Conservation (phyloP, 2,797 vertebrate genomes). For the Sebastes iracundus region DNA sequence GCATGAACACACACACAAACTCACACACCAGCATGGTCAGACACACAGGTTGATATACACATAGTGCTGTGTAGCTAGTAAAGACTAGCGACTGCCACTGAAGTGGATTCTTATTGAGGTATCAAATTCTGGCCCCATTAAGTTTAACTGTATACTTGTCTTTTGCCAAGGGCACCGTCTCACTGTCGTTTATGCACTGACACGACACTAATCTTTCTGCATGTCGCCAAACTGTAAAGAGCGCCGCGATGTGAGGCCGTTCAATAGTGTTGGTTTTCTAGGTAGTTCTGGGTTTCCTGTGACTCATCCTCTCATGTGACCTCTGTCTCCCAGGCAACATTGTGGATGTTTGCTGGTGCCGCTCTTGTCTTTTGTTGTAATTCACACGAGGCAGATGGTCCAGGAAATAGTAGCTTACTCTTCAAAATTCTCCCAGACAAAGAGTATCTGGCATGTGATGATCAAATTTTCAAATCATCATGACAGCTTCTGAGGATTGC, state of each 20-base stretch:
- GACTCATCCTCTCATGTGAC: conserved; percentile 77
- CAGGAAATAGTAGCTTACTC: conserved; percentile 56
- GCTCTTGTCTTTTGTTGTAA: conserved; percentile 54
- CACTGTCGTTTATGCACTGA: conserved; percentile 45
- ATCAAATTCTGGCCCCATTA: conserved; percentile 48
- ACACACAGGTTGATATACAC: conserved; percentile 45
- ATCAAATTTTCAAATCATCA: conserved; percentile 52
- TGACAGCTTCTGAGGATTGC: conserved; percentile 54
- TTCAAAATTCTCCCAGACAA: conserved; percentile 50
- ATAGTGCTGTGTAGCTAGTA: background rate
- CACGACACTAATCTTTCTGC: conserved; percentile 53
- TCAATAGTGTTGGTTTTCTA: conserved; percentile 58
- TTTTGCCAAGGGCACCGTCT: conserved; percentile 53
- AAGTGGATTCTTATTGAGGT: conserved; percentile 46
- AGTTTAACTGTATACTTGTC: conserved; percentile 57
- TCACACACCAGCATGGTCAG: conserved; percentile 20
- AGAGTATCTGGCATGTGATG: conserved; percentile 51
- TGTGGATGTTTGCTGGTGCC: conserved; percentile 64
- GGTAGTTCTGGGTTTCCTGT: conserved; percentile 57
- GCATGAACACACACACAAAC: conserved; percentile 51
- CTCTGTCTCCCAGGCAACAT: conserved; percentile 76
- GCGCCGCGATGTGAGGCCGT: conserved; percentile 24
- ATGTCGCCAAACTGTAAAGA: conserved; percentile 47
- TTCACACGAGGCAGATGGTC: conserved; percentile 65
- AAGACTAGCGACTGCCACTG: conserved; percentile 19